phyloP scores from a whole-genome alignment of 2,113 vertebrate genomes.

The Mixornis gularis region DNA sequence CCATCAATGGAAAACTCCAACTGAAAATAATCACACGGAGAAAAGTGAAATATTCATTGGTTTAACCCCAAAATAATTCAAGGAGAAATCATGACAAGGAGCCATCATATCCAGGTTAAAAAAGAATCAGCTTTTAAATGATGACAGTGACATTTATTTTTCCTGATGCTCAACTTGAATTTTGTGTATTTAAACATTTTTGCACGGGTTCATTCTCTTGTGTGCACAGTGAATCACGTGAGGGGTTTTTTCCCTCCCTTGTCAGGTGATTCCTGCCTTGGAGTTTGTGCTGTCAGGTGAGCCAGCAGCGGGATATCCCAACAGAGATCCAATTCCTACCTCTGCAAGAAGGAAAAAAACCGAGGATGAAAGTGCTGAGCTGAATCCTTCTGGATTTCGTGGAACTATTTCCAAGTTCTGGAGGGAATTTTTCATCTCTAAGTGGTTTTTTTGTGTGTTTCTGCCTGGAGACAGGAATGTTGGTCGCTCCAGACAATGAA shows the following conservation, averaged over 20 bases:
- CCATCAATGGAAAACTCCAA: background rate
- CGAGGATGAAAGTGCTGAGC: background rate
- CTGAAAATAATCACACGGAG: background rate
- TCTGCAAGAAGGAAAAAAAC: background rate
- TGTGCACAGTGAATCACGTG: accelerated
- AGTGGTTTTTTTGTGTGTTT: background rate
- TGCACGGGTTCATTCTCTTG: accelerated
- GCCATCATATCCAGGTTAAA: background rate
- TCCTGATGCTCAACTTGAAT: background rate
- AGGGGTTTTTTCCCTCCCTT: background rate
- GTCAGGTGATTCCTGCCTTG: background rate
- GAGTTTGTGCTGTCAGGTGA: background rate
- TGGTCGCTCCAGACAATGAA: background rate
- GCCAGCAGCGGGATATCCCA: background rate
- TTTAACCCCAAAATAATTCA: background rate
- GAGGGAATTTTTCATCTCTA: background rate
- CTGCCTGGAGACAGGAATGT: background rate
- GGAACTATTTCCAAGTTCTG: background rate
- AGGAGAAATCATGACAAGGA: background rate
- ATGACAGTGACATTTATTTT: too few relatives aligned
- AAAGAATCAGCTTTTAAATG: accelerated
- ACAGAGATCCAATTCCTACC: background rate
- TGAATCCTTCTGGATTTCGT: background rate
- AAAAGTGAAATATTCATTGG: background rate
- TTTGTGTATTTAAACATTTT: background rate